Evolutionary conservation across 2,797 vertebrate species (phyloP).

Genomic region (Staurois parvus): DNA sequence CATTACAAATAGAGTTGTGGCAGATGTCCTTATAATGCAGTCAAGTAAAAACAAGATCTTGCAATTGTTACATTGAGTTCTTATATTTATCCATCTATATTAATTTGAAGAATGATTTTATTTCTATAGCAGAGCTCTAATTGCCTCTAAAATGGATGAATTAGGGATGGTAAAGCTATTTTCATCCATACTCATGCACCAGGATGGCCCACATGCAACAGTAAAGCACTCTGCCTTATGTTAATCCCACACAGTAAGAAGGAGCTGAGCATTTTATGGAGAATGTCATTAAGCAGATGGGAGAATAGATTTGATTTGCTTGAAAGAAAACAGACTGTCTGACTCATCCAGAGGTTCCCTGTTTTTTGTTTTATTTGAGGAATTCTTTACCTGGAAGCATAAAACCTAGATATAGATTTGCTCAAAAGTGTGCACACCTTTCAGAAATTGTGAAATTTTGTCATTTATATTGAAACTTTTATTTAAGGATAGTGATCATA

Average conservation of each 20-base stretch:
- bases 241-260: conserved; percentile 37
- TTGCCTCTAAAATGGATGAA: conserved; percentile 27
- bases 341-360: neutral
- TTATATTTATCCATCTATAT: conserved; percentile 5
- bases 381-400: neutral
- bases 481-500: too few relatives aligned
- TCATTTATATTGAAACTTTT: too few relatives aligned
- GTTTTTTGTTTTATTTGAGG: neutral
- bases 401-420: too few relatives aligned
- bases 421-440: too few relatives aligned
- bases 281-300: neutral
- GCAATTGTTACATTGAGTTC: neutral
- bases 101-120: conserved; percentile 32
- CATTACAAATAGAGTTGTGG: conserved; percentile 1
- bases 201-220: conserved; percentile 22
- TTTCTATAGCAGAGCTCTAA: conserved; percentile 48
- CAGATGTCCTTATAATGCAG: conserved; percentile 12
- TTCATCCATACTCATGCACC: conserved; percentile 17
- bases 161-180: conserved; percentile 49
- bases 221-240: conserved; percentile 20
- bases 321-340: conserved; percentile 4
- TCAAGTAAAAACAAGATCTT: conserved; percentile 8
- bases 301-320: neutral
- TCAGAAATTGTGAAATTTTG: too few relatives aligned
- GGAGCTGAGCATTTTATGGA: neutral